These are phyloP conservation scores for Suricata suricatta DNA, from an alignment of 2,113 vertebrate genomes.

Conservation along the genomic window DNA sequence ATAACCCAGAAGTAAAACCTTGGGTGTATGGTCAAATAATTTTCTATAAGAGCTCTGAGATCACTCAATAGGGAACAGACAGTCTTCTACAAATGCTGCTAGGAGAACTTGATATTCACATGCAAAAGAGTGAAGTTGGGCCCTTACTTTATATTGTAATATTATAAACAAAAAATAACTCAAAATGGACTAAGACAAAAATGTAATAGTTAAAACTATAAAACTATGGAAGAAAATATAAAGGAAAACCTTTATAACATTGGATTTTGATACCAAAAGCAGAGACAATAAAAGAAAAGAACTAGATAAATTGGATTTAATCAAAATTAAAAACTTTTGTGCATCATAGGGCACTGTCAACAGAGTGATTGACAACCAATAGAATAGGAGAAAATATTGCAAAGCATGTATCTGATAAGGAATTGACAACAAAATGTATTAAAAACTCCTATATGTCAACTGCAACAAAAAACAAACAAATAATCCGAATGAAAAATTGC, in stretches of 20 bases:
- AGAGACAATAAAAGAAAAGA: neutral
- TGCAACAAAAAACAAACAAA: neutral
- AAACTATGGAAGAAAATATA: neutral
- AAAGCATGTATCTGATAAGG: neutral
- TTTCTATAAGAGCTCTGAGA: neutral
- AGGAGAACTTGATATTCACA: neutral
- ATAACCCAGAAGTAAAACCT: neutral
- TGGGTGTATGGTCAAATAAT: neutral
- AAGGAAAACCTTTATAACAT: neutral
- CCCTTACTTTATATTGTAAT: neutral
- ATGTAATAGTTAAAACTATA: neutral
- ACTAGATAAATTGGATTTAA: neutral
- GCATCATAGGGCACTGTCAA: neutral
- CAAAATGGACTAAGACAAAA: neutral
- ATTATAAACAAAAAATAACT: neutral
- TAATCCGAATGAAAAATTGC: neutral
- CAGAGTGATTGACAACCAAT: neutral
- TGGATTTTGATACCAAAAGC: neutral
- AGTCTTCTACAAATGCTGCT: neutral
- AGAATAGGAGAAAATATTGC: neutral
- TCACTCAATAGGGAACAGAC: neutral
- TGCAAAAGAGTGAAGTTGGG: neutral
- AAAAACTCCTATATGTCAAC: neutral
- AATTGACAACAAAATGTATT: neutral
- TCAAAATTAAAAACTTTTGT: neutral